Evolutionary conservation across 1,140 invertebrate species (phyloP).

Genomic region (Tetramorium alpestre): DNA sequence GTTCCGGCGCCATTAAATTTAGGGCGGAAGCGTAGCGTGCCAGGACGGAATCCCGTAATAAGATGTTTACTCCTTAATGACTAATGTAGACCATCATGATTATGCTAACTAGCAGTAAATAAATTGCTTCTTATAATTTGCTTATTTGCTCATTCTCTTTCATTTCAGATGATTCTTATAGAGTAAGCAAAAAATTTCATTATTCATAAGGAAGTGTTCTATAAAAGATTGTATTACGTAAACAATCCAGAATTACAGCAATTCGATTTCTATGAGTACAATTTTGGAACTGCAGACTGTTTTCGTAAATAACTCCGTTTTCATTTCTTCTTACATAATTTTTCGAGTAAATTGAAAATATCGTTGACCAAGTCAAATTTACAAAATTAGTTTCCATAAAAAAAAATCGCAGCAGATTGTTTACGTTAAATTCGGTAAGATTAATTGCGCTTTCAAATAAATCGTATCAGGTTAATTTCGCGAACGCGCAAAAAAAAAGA

Average conservation of each 20-base stretch:
- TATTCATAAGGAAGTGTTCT: background rate
- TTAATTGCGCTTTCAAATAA: slow-evolving; percentile 26
- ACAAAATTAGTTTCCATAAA: background rate
- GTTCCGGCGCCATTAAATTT: slow-evolving; percentile 61
- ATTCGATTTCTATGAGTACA: background rate
- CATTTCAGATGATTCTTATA: background rate
- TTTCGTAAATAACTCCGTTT: background rate
- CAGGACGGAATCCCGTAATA: slow-evolving; percentile 43
- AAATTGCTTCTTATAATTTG: background rate
- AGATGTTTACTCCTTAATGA: slow-evolving; percentile 63
- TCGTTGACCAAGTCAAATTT: background rate
- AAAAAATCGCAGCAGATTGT: background rate
- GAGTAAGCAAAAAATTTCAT: background rate
- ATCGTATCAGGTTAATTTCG: slow-evolving; percentile 16
- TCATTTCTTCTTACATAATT: background rate
- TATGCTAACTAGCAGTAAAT: slow-evolving; percentile 39
- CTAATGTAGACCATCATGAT: slow-evolving; percentile 46
- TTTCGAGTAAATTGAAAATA: background rate
- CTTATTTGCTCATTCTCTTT: background rate
- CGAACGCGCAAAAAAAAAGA: slow-evolving; percentile 16
- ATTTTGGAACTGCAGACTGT: background rate
- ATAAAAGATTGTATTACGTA: background rate
- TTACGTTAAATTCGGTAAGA: slow-evolving; percentile 8
- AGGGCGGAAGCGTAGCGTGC: slow-evolving; percentile 29
- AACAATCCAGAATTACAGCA: background rate